Base-by-base conservation (phyloP, 2,113 vertebrate species). In the Pollachius pollachius region DNA sequence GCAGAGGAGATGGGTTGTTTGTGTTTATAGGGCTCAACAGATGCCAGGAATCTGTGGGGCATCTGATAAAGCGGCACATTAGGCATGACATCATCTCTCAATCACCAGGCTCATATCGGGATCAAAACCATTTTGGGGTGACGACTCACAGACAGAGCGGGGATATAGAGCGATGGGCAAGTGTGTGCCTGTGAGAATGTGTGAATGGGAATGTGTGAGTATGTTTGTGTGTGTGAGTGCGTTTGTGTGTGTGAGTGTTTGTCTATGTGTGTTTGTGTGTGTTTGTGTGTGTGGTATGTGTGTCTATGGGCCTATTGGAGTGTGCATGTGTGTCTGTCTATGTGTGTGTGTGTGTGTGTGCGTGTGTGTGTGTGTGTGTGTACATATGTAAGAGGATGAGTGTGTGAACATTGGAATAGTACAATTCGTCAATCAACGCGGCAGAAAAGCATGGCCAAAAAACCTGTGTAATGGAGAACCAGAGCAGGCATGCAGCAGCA, bases 21-120 rank as follows among this genome's bases (percentile, higher is more conserved):
- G 62, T 48, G 73, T 78, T 66, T 69, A 68, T 69, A 68, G 3
- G 16, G 60, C 52, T 78, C 67, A 74, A 76, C 65, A 0, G 5
- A 34, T 41, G 75, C 72, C 69, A 75, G 65, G 59, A 68, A 67
- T 69, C 67, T 27, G 66, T 19, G 66, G 66, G 69, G 54, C 59
- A 66, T 48, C 65, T 75, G 72, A 81, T 81, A 71, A 79, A 81
- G 68, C 59, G 69, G 62, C 63, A 65, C 73, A 75, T 81, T 75
- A 79, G 57, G 62, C 71, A 60, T 59, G 37, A 70, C 69, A 72
- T 81, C 48, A 81, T 78, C 73, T 74, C 52, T 70, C 69, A 71
- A 78, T 78, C 73, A 73, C 70, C 30, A 13, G 21, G 62, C 56
- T 34, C 54, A 65, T 34, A 60, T 71, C 62, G 54, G 30, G n/a